Percentiles rank a stretch among this genome's conserved stretches.
Conservation (phyloP, 30 jellyfish, hydroid and myxozoan genomes). For the Hydractinia symbiolongicarpus region DNA sequence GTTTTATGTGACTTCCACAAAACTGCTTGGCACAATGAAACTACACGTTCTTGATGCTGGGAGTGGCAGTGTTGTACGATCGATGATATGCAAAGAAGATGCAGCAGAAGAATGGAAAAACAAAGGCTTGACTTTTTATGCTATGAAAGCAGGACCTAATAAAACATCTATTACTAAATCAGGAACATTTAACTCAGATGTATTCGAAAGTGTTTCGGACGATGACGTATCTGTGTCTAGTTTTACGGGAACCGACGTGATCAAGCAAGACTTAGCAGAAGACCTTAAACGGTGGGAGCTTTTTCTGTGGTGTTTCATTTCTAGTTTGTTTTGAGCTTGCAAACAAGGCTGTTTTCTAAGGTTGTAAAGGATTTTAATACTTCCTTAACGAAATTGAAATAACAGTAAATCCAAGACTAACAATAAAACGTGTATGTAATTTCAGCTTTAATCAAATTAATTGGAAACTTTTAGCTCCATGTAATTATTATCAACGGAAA, state of each 20-base stretch:
- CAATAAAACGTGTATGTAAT: no score
- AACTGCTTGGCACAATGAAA: constrained; percentile 60
- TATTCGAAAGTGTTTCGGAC: constrained; percentile 20
- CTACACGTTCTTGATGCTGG: constrained; percentile 71
- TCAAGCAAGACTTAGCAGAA: constrained; percentile 59
- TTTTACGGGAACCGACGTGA: constrained; percentile 79
- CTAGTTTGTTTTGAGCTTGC: background rate
- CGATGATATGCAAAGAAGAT: constrained; percentile 62
- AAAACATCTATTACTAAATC: constrained; percentile 36
- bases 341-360: no score
- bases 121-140: constrained; percentile 66
- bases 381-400: no score
- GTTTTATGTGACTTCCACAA: constrained; percentile 52
- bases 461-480: no score
- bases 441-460: no score
- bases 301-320: background rate
- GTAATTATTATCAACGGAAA: no score
- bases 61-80: constrained; percentile 77
- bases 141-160: constrained; percentile 45
- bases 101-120: constrained; percentile 63
- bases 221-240: constrained; percentile 95
- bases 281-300: constrained; percentile 52
- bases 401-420: no score
- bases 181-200: constrained; percentile 20
- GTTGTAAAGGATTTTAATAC: no score